A percentile compares a stretch with the other conserved stretches of the same genome.
These are phyloP conservation scores for Dicaeum eximium DNA, from an alignment of 2,113 vertebrate species.

Conservation along the genomic window DNA sequence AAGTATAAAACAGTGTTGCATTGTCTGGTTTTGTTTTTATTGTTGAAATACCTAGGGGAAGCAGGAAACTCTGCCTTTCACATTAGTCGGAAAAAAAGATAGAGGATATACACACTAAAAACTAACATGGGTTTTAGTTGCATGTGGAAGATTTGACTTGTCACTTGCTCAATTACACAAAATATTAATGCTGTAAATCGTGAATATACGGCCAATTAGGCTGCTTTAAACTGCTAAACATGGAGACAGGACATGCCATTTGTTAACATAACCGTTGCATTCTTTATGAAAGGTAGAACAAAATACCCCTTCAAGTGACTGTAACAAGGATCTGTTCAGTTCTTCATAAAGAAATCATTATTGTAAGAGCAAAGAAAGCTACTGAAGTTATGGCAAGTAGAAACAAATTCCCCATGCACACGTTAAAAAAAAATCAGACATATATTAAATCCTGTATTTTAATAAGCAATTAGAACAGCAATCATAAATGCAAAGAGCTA, in stretches of 20 bases:
- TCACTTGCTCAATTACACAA: slow-evolving; percentile 55
- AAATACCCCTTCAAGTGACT: slow-evolving; percentile 39
- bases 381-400: slow-evolving; percentile 23
- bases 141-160: slow-evolving; percentile 40
- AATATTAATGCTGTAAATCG: slow-evolving; percentile 28
- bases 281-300: slow-evolving; percentile 58
- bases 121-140: neutral
- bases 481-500: slow-evolving; percentile 11
- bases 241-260: slow-evolving; percentile 41
- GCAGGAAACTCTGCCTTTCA: slow-evolving; percentile 32
- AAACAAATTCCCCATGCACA: slow-evolving; percentile 42
- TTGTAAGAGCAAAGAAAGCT: slow-evolving; percentile 3
- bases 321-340: slow-evolving; percentile 36
- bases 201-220: slow-evolving; percentile 24
- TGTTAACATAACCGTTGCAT: slow-evolving; percentile 34
- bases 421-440: neutral
- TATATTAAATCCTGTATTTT: neutral
- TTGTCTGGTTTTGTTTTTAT: slow-evolving; percentile 59
- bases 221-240: slow-evolving; percentile 47
- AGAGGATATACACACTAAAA: neutral
- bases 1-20: slow-evolving; percentile 46
- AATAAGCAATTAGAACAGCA: slow-evolving; percentile 38
- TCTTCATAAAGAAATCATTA: slow-evolving; percentile 53
- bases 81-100: slow-evolving; percentile 1
- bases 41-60: slow-evolving; percentile 37